A percentile compares a stretch with the other conserved stretches of the same genome.
Conservation (phyloP, 2,888 invertebrate genomes). For the Spisula subtruncata region DNA sequence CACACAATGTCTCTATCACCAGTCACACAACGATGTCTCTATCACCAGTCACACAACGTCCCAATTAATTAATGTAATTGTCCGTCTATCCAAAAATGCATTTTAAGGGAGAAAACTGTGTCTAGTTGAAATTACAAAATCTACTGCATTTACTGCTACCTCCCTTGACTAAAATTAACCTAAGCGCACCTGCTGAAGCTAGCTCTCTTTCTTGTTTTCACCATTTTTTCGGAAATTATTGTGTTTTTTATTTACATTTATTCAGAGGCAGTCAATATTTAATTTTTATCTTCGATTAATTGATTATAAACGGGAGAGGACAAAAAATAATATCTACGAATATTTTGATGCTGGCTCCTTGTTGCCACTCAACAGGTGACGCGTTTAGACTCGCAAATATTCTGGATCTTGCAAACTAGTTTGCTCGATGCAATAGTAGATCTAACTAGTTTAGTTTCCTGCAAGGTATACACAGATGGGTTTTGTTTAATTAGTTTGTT, state of each 20-base stretch:
- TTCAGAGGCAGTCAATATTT: no score
- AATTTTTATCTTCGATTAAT: neutral
- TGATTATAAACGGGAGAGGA: no score
- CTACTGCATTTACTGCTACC: no score
- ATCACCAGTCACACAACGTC: no score
- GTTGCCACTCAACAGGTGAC: slow-evolving; percentile 80
- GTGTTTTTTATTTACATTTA: neutral
- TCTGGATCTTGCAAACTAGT: neutral
- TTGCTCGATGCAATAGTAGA: neutral
- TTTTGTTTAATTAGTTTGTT: slow-evolving; percentile 6
- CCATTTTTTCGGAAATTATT: neutral
- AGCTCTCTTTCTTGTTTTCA: neutral
- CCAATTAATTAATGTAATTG: no score
- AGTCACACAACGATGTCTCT: no score
- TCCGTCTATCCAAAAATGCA: no score
- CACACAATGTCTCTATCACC: no score
- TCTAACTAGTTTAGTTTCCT: neutral
- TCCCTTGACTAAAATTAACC: no score
- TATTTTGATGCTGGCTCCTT: slow-evolving; percentile 21
- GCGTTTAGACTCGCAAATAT: slow-evolving; percentile 75
- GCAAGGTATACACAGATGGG: neutral
- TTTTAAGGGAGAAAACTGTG: no score
- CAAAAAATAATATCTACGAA: slow-evolving; percentile 22
- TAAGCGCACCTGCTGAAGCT: neutral
- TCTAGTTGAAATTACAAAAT: no score